Conservation (phyloP, 1,140 invertebrate species). For the Trypoxylus dichotomus region DNA sequence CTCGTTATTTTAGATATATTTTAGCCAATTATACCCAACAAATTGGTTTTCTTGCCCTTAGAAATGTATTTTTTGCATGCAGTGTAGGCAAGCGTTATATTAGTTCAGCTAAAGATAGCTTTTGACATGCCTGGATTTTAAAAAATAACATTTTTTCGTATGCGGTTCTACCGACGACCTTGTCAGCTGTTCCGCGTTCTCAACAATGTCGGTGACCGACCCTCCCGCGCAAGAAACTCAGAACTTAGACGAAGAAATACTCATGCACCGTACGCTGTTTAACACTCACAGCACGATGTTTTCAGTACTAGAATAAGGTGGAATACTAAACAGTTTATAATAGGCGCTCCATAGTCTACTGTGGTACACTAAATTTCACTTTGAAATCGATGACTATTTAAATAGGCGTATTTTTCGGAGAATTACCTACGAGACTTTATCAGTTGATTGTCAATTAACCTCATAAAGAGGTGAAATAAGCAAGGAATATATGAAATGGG, state of each 20-base stretch:
- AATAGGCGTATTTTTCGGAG: not conserved
- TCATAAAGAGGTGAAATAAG: no score
- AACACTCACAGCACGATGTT: constrained; percentile 6
- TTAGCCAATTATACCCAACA: no score
- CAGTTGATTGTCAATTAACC: no score
- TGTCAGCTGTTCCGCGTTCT: constrained; percentile 24
- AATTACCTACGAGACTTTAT: not conserved
- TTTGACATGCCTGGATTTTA: not conserved
- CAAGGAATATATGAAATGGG: no score
- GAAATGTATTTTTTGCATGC: no score
- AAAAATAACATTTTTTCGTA: not conserved
- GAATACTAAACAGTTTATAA: constrained; percentile 15
- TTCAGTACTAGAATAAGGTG: constrained; percentile 23
- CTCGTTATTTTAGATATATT: no score
- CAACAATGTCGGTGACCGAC: constrained; percentile 26
- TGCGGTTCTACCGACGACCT: not conserved
- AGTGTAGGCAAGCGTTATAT: no score
- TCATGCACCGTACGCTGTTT: not conserved
- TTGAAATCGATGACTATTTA: not conserved
- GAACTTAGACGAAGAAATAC: not conserved
- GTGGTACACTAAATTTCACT: not conserved
- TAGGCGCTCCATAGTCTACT: constrained; percentile 2
- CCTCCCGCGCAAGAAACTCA: constrained; percentile 15
- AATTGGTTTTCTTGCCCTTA: no score
- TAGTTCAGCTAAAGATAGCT: no score